These are phyloP conservation scores for Fregetta grallaria DNA, from an alignment of 2,113 vertebrate species.

Conservation along the genomic window DNA sequence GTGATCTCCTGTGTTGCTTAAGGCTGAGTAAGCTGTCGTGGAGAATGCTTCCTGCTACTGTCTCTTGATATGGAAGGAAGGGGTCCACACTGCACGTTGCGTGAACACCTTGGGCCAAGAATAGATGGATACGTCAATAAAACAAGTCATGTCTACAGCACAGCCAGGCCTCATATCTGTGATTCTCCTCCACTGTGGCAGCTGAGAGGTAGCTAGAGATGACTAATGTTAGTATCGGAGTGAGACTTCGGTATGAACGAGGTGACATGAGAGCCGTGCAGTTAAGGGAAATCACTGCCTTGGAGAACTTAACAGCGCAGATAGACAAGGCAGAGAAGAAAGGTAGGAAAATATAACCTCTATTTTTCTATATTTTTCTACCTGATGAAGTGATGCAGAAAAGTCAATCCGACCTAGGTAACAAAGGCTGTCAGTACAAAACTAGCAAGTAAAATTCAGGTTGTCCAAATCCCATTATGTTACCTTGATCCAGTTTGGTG, in stretches of 20 bases:
- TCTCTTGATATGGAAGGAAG: not conserved
- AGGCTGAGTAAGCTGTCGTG: not conserved
- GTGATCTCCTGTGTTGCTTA: not conserved
- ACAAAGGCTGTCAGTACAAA: not conserved
- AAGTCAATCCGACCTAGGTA: not conserved
- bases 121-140: not conserved
- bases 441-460: not conserved
- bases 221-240: not conserved
- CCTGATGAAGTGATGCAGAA: not conserved
- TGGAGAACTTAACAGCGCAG: not conserved
- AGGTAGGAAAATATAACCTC: not conserved
- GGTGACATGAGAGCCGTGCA: not conserved
- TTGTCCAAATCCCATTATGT: not conserved
- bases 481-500: not conserved
- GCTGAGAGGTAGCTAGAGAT: not conserved
- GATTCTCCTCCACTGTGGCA: not conserved
- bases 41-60: not conserved
- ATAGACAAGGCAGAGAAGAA: not conserved
- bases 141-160: not conserved
- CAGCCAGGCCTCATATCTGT: not conserved
- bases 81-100: accelerated
- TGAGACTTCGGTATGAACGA: not conserved
- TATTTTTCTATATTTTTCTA: not conserved
- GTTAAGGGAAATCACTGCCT: not conserved
- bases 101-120: not conserved